Evolutionary conservation across 2,113 vertebrate species (phyloP).

Genomic region (Bagarius yarrelli): DNA sequence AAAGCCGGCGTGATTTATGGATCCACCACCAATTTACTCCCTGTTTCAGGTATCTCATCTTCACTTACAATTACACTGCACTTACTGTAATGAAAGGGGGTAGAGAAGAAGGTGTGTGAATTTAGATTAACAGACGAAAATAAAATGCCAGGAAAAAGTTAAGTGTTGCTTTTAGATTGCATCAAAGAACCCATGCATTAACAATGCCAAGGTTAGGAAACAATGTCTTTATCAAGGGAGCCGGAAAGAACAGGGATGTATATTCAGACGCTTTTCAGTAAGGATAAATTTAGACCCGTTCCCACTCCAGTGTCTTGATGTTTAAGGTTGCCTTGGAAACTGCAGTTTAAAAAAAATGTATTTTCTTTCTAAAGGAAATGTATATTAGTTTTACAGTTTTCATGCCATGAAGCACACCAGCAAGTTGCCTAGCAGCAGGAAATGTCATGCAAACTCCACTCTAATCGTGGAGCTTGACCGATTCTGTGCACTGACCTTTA

Average conservation of each 20-base stretch:
- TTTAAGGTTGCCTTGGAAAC: slow-evolving; percentile 45
- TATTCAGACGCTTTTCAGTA: slow-evolving; percentile 12
- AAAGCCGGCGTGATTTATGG: slow-evolving; percentile 22
- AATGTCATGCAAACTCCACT: slow-evolving; percentile 13
- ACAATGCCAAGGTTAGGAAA: not conserved
- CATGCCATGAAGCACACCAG: not conserved
- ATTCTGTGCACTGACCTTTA: slow-evolving; percentile 66
- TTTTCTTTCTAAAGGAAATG: slow-evolving; percentile 3
- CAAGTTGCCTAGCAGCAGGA: not conserved
- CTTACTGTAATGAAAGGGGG: not conserved
- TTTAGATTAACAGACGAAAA: slow-evolving; percentile 9
- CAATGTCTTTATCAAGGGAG: not conserved
- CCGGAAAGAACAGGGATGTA: not conserved
- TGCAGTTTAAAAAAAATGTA: not conserved
- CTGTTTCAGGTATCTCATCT: not conserved
- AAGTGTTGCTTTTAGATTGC: not conserved
- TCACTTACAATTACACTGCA: not conserved
- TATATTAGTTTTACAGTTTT: not conserved
- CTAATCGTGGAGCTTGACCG: slow-evolving; percentile 35
- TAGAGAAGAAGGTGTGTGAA: slow-evolving; percentile 45
- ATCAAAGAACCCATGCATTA: not conserved
- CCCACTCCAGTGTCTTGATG: slow-evolving; percentile 26
- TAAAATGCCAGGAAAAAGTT: slow-evolving; percentile 2
- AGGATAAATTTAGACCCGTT: slow-evolving; percentile 46
- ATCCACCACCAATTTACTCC: not conserved